Conservation (phyloP, 2,113 vertebrate genomes). For the Periophthalmodon schlosseri region DNA sequence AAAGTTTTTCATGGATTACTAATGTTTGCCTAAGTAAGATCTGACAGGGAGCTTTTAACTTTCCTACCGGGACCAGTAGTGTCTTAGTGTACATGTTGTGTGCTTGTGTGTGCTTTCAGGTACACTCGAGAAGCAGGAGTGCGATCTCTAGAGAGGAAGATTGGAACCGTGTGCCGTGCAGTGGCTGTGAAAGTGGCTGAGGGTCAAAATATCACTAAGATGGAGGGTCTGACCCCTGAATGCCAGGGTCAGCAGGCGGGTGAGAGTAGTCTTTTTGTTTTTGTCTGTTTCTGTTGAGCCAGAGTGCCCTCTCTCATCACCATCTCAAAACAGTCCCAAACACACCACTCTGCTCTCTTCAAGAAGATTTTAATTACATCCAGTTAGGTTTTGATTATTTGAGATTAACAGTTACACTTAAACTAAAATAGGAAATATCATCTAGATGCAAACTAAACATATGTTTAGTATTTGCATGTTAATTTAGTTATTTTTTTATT, state of each 20-base stretch:
- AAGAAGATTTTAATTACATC: neutral
- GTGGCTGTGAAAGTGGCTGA: conserved; percentile 96
- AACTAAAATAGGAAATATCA: too few relatives aligned
- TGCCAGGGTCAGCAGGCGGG: conserved; percentile 40
- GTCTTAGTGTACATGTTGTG: neutral
- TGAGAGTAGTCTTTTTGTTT: conserved; percentile 26
- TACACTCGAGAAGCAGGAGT: conserved; percentile 96
- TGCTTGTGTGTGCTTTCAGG: conserved; percentile 60
- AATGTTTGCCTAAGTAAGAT: too few relatives aligned
- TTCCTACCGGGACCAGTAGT: neutral
- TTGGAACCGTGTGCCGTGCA: conserved; percentile 91
- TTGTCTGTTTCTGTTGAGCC: neutral
- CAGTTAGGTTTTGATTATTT: too few relatives aligned
- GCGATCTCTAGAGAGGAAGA: conserved; percentile 92
- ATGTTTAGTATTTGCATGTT: too few relatives aligned
- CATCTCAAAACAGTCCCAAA: neutral
- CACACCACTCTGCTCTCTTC: neutral
- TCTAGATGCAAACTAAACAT: too few relatives aligned
- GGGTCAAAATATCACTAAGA: conserved; percentile 79
- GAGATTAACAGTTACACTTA: too few relatives aligned
- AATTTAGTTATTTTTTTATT: too few relatives aligned
- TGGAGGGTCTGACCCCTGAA: conserved; percentile 9
- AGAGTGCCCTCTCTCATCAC: neutral
- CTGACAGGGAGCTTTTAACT: neutral
- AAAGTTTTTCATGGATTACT: too few relatives aligned